A percentile compares a stretch with the other conserved stretches of the same genome.
phyloP scores from a whole-genome alignment of 2,888 invertebrate genomes.

The Meta bourneti region DNA sequence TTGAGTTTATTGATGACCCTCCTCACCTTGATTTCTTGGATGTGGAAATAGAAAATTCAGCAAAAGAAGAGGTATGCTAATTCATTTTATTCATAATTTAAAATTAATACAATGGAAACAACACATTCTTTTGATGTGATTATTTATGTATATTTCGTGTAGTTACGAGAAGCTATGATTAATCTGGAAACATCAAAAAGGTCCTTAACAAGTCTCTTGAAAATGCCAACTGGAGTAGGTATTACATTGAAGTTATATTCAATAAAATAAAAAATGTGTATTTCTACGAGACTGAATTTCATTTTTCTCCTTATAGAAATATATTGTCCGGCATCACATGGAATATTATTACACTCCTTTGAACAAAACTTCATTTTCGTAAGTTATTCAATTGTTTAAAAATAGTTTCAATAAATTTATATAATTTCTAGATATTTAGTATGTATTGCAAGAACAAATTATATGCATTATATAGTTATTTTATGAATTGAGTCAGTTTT shows the following conservation, averaged over 20 bases:
- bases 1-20: slow-evolving; percentile 80
- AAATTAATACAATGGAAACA: neutral
- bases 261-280: neutral
- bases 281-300: slow-evolving; percentile 22
- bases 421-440: neutral
- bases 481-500: too few relatives aligned
- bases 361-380: slow-evolving; percentile 81
- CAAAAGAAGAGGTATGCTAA: slow-evolving; percentile 77
- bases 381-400: slow-evolving; percentile 30
- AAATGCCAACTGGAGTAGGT: slow-evolving; percentile 79
- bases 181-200: slow-evolving; percentile 78
- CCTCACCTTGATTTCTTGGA: slow-evolving; percentile 82
- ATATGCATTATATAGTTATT: too few relatives aligned
- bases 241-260: neutral
- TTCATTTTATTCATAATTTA: neutral
- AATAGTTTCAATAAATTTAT: neutral
- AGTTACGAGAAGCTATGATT: slow-evolving; percentile 81
- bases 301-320: slow-evolving; percentile 78
- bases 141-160: slow-evolving; percentile 53
- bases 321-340: slow-evolving; percentile 79
- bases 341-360: slow-evolving; percentile 80
- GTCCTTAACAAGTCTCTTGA: slow-evolving; percentile 78
- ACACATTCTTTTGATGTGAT: neutral
- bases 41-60: slow-evolving; percentile 80
- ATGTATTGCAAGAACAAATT: too few relatives aligned